A percentile compares a stretch with the other conserved stretches of the same genome.
phyloP scores from a whole-genome alignment of 2,113 vertebrate genomes.

The Sebastes schlegelii region DNA sequence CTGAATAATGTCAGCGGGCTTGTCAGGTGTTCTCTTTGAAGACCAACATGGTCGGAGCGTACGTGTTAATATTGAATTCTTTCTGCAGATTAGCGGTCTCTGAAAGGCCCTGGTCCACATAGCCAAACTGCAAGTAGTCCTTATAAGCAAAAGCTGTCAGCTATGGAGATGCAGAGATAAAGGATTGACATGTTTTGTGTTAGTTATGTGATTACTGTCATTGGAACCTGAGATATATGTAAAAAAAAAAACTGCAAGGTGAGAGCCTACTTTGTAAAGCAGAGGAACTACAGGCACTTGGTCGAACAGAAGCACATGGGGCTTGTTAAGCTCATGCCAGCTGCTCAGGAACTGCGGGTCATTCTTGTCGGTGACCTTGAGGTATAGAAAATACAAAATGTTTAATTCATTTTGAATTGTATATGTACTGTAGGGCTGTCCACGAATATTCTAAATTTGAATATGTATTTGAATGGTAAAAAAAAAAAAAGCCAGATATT shows the following conservation, averaged over 20 bases:
- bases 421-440: not conserved
- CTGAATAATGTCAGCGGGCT: conserved; percentile 92
- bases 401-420: not conserved
- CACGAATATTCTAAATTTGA: no score
- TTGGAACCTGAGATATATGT: not conserved
- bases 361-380: conserved; percentile 94
- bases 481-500: no score
- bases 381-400: not conserved
- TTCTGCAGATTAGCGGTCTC: conserved; percentile 88
- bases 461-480: no score
- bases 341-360: conserved; percentile 89
- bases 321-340: conserved; percentile 96
- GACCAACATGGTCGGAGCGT: conserved; percentile 91
- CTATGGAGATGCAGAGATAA: conserved; percentile 73
- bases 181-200: not conserved
- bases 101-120: conserved; percentile 89
- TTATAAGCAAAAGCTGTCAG: conserved; percentile 93
- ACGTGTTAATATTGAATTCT: conserved; percentile 91
- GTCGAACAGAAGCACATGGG: conserved; percentile 94
- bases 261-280: conserved; percentile 87
- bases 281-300: conserved; percentile 89
- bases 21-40: conserved; percentile 92
- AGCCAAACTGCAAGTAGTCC: conserved; percentile 94
- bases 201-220: not conserved
- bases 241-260: not conserved